Evolutionary conservation across 2,888 invertebrate genomes (phyloP).

Genomic region (Gerris lacustris): DNA sequence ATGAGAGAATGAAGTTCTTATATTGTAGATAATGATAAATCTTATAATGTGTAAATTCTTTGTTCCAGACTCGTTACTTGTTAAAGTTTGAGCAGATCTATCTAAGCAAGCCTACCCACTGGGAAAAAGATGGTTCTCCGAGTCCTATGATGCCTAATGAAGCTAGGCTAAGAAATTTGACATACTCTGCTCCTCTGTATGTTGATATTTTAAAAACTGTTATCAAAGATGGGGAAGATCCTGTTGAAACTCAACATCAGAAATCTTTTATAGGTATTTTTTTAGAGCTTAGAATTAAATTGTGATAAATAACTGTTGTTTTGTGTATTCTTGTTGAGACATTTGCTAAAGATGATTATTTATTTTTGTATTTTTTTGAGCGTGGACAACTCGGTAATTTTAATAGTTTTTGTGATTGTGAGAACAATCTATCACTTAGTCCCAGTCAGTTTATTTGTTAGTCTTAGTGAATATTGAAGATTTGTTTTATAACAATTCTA

Average conservation of each 20-base stretch:
- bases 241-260: conserved; percentile 59
- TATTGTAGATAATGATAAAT: too few relatives aligned
- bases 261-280: conserved; percentile 52
- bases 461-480: too few relatives aligned
- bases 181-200: conserved; percentile 96
- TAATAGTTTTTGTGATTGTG: too few relatives aligned
- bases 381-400: too few relatives aligned
- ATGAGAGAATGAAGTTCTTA: too few relatives aligned
- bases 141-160: conserved; percentile 99
- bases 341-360: too few relatives aligned
- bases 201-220: conserved; percentile 98
- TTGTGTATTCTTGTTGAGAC: too few relatives aligned
- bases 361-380: too few relatives aligned
- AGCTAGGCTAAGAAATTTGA: conserved; percentile 88
- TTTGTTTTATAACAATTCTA: too few relatives aligned
- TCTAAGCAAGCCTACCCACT: conserved; percentile 97
- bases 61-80: conserved; percentile 60
- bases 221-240: conserved; percentile 78
- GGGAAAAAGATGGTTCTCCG: conserved; percentile 99
- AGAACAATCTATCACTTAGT: too few relatives aligned
- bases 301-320: neutral
- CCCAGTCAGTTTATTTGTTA: too few relatives aligned
- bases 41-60: too few relatives aligned
- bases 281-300: neutral
- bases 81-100: conserved; percentile 99